A percentile compares a stretch with the other conserved stretches of the same genome.
Conservation (phyloP, 2,797 vertebrate species). For the Prunella strophiata region DNA sequence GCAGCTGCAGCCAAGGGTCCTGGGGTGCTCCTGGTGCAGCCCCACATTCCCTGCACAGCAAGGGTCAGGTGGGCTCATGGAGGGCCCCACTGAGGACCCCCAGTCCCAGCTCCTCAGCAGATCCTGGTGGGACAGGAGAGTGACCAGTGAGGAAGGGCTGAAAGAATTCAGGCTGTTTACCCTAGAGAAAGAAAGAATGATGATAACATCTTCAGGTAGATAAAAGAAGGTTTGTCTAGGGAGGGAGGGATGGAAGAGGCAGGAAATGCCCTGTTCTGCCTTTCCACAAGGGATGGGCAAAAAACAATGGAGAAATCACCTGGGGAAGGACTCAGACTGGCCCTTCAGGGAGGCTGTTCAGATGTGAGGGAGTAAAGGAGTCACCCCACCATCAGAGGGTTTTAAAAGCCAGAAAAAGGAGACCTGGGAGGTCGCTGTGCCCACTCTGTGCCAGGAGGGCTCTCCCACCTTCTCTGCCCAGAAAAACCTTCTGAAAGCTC, state of each 20-base stretch:
- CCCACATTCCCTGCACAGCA: not conserved
- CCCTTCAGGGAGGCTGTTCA: not conserved
- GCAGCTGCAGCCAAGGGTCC: not conserved
- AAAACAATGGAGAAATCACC: not conserved
- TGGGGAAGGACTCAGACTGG: not conserved
- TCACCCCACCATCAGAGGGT: not conserved
- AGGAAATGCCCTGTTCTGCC: not conserved
- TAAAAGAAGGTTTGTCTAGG: not conserved
- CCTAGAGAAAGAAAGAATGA: not conserved
- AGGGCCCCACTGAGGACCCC: not conserved
- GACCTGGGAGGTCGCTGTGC: fast-evolving
- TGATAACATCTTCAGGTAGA: not conserved
- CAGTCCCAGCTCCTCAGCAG: not conserved
- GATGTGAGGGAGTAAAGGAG: not conserved
- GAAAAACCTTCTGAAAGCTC: not conserved
- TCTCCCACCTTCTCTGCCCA: not conserved
- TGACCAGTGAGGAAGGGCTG: not conserved
- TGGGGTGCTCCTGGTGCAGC: not conserved
- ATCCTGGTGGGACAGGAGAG: not conserved
- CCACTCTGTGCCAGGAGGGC: not conserved
- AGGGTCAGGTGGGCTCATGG: not conserved
- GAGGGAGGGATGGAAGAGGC: not conserved
- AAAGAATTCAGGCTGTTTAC: slow-evolving; percentile 9
- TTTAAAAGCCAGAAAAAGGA: not conserved
- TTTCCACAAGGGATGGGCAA: not conserved